Evolutionary conservation across 2,888 invertebrate genomes (phyloP).

Genomic region (Altica lythri): DNA sequence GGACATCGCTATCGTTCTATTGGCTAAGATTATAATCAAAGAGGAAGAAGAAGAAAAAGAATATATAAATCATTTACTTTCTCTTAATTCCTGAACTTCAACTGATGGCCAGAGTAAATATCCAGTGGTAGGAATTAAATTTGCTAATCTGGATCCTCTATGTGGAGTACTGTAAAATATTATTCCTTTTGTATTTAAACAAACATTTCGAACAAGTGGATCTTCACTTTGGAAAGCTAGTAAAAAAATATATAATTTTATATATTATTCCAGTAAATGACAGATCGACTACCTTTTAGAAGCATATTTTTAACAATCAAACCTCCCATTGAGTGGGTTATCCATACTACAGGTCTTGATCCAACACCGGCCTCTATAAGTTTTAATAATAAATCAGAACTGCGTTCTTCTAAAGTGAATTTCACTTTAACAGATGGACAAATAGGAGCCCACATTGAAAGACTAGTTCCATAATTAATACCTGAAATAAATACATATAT

Average conservation of each 20-base stretch:
- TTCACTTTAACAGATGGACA: slow-evolving; percentile 65
- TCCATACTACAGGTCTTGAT: slow-evolving; percentile 82
- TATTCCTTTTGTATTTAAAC: slow-evolving; percentile 77
- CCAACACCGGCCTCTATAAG: slow-evolving; percentile 80
- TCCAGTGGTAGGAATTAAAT: slow-evolving; percentile 74
- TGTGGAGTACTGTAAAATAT: slow-evolving; percentile 92
- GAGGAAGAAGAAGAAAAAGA: too few species aligned
- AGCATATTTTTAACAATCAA: slow-evolving; percentile 86
- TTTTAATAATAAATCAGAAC: slow-evolving; percentile 68
- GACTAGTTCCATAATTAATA: slow-evolving; percentile 84
- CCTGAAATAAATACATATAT: too few species aligned
- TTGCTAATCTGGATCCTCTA: slow-evolving; percentile 79
- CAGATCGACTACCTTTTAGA: slow-evolving; percentile 62
- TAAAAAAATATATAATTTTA: slow-evolving; percentile 29
- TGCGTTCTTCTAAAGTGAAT: slow-evolving; percentile 68
- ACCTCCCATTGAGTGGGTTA: slow-evolving; percentile 97
- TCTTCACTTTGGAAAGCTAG: slow-evolving; percentile 56
- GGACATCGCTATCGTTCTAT: too few species aligned
- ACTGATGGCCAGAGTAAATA: slow-evolving; percentile 83
- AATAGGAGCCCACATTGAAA: slow-evolving; percentile 80
- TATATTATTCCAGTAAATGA: background rate
- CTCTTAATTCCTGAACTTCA: slow-evolving; percentile 80
- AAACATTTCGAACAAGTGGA: slow-evolving; percentile 61
- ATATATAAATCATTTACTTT: slow-evolving; percentile 59
- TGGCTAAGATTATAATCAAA: too few species aligned